Conservation (phyloP, 2,888 invertebrate species). For the Heliconius aoede region DNA sequence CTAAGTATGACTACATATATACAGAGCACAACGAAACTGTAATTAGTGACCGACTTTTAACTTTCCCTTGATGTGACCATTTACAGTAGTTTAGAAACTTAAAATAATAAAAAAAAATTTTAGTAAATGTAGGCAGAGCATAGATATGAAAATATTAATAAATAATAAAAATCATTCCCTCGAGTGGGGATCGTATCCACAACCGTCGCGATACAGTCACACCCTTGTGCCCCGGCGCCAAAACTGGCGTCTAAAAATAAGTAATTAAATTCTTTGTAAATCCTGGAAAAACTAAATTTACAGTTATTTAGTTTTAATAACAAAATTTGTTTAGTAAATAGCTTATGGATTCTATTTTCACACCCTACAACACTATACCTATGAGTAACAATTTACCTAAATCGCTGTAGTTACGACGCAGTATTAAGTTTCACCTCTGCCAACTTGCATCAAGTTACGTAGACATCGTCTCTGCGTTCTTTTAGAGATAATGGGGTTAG, state of each 20-base stretch:
- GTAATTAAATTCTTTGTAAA: too few relatives aligned
- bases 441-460: neutral
- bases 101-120: too few relatives aligned
- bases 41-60: constrained; percentile 68
- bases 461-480: neutral
- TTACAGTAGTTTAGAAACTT: neutral
- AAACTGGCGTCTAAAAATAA: too few relatives aligned
- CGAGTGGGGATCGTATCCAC: too few relatives aligned
- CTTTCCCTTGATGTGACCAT: constrained; percentile 58
- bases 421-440: constrained; percentile 8
- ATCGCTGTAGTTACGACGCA: neutral
- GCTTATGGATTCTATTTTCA: neutral
- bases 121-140: neutral
- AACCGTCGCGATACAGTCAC: too few relatives aligned
- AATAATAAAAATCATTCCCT: too few relatives aligned
- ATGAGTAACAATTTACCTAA: neutral
- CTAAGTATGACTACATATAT: constrained; percentile 70
- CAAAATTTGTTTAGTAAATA: neutral
- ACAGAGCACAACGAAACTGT: constrained; percentile 70
- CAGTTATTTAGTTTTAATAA: neutral
- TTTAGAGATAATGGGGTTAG: neutral
- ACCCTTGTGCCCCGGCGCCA: too few relatives aligned
- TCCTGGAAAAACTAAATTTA: too few relatives aligned
- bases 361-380: neutral
- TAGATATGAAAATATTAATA: too few relatives aligned